phyloP scores from a whole-genome alignment of 2,113 vertebrate species.

The human (Homo sapiens) region DNA sequence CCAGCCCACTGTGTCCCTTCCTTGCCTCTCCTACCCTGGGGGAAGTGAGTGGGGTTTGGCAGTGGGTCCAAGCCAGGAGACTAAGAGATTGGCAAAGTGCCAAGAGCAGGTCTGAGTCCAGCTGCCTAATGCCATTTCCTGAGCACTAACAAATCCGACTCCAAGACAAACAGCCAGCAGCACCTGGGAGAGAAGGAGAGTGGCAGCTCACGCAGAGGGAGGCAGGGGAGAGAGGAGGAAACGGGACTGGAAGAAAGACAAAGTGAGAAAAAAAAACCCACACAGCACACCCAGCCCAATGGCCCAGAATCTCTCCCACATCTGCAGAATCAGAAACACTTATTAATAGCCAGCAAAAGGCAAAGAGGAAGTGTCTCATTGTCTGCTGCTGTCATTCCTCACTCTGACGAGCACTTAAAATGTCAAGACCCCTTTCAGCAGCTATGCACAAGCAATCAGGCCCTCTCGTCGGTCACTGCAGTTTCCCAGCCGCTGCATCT shows the following conservation, averaged over 20 bases:
- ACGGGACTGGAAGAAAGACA: conserved; percentile 30
- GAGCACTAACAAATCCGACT: conserved; percentile 30
- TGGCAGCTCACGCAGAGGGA: not conserved
- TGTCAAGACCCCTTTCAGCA: conserved; percentile 88
- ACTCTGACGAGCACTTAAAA: conserved; percentile 87
- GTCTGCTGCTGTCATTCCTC: conserved; percentile 86
- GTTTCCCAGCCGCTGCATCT: conserved; percentile 27
- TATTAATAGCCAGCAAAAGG: conserved; percentile 81
- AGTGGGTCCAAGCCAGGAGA: conserved; percentile 8
- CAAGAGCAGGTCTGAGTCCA: conserved; percentile 44
- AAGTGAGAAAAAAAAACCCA: not conserved
- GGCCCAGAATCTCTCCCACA: conserved; percentile 64
- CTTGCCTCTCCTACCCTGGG: not conserved
- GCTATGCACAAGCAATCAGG: conserved; percentile 83
- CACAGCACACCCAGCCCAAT: conserved; percentile 14
- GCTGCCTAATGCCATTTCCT: conserved; percentile 67
- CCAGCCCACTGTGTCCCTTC: not conserved
- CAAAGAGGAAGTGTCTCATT: conserved; percentile 83
- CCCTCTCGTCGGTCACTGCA: conserved; percentile 81
- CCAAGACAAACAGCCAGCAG: conserved; percentile 68
- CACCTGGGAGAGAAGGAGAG: conserved; percentile 28
- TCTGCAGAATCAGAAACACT: conserved; percentile 76
- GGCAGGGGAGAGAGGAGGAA: conserved; percentile 33
- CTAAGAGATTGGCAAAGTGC: not conserved
- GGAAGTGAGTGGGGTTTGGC: not conserved